A percentile compares a stretch with the other conserved stretches of the same genome.
Conservation (phyloP, 2,113 vertebrate genomes). For the Coracopsis vasa region DNA sequence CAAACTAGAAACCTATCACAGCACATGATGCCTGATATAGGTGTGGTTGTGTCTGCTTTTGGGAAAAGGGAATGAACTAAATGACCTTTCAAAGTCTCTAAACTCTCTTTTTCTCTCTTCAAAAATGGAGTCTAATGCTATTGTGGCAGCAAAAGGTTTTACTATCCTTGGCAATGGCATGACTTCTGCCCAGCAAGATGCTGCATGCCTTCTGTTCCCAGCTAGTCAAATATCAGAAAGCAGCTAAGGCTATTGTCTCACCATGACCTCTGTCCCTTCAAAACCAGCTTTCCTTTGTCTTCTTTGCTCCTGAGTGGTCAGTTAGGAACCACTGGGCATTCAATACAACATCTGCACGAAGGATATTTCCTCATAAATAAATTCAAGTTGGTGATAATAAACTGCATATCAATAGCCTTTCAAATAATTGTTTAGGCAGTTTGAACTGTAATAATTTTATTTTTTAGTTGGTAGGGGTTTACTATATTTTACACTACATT, state of each 20-base stretch:
- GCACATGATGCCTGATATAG: background rate
- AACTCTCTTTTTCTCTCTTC: background rate
- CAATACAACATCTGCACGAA: background rate
- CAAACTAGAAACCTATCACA: background rate
- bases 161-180: background rate
- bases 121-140: background rate
- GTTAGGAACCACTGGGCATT: background rate
- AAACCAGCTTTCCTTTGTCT: background rate
- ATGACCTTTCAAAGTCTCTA: background rate
- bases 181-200: background rate
- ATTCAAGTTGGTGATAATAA: background rate
- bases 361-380: background rate
- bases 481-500: background rate
- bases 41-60: background rate
- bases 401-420: background rate
- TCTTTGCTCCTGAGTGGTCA: background rate
- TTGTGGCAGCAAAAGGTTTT: background rate
- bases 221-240: background rate
- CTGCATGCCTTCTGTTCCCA: background rate
- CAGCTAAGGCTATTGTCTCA: background rate
- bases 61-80: background rate
- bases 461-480: background rate
- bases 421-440: background rate
- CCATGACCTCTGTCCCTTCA: background rate
- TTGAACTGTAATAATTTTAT: background rate